Percentiles rank a stretch among this genome's conserved stretches.
Evolutionary conservation across 2,888 invertebrate genomes (phyloP).

Genomic region (Nephrotoma appendiculata): DNA sequence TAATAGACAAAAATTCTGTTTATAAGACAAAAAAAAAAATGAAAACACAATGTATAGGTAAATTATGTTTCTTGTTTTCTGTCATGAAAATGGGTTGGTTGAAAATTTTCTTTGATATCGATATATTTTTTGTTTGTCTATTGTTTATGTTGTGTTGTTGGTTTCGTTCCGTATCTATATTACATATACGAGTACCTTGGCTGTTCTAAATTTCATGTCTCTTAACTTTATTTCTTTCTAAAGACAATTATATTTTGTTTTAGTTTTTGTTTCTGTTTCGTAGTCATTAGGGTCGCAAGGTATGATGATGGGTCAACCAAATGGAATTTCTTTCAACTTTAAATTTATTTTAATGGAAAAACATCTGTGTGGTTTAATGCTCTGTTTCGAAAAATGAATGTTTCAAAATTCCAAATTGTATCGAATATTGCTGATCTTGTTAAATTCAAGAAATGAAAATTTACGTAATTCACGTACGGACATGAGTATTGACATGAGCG

Average conservation of each 20-base stretch:
- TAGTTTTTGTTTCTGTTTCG: neutral
- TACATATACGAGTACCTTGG: neutral
- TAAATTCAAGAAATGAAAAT: no score
- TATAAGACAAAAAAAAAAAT: neutral
- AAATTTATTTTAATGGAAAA: neutral
- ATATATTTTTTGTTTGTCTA: neutral
- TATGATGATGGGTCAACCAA: neutral
- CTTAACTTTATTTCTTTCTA: neutral
- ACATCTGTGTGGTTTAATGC: neutral
- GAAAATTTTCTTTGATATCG: neutral
- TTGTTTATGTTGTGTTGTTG: neutral
- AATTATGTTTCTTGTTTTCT: neutral
- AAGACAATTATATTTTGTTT: neutral
- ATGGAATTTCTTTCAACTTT: neutral
- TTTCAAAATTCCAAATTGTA: no score
- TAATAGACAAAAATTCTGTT: neutral
- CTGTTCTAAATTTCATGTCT: neutral
- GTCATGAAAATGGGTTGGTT: neutral
- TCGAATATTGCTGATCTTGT: no score
- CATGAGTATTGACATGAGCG: no score
- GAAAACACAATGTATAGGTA: neutral
- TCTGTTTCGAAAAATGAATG: no score
- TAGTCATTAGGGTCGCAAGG: neutral
- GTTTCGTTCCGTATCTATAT: neutral
- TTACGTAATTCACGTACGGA: no score